Evolutionary conservation across 2,797 vertebrate genomes (phyloP).

Genomic region (Xyrichtys novacula): DNA sequence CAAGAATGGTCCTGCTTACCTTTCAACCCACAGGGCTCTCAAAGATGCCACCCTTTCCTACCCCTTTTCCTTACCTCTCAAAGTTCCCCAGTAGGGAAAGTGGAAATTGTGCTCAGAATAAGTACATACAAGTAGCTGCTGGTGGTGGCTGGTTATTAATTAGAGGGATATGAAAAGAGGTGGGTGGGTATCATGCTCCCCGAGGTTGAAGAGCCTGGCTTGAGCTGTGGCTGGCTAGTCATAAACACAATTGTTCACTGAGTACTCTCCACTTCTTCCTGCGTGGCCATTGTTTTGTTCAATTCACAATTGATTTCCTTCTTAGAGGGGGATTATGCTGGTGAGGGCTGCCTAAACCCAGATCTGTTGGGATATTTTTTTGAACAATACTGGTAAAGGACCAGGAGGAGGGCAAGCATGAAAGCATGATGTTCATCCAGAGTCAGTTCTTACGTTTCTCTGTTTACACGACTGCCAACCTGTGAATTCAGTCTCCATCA

Average conservation of each 20-base stretch:
- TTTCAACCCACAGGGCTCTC: slow-evolving; percentile 3
- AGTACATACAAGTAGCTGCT: slow-evolving; percentile 8
- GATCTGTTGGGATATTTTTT: not conserved
- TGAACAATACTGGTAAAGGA: slow-evolving; percentile 3
- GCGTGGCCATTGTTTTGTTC: slow-evolving; percentile 41
- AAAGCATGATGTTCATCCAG: slow-evolving; percentile 3
- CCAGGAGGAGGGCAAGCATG: not conserved
- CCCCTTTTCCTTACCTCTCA: not conserved
- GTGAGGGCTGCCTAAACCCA: not conserved
- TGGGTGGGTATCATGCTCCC: slow-evolving; percentile 8
- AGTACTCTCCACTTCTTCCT: slow-evolving; percentile 26
- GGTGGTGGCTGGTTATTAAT: slow-evolving; percentile 24
- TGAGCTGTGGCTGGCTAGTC: slow-evolving; percentile 26
- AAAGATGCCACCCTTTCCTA: slow-evolving; percentile 3
- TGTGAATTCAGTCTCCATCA: slow-evolving; percentile 17
- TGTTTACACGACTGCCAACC: slow-evolving; percentile 1
- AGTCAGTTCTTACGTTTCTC: slow-evolving; percentile 1
- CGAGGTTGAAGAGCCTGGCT: slow-evolving; percentile 21
- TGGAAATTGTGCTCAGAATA: slow-evolving; percentile 15
- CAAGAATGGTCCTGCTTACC: slow-evolving; percentile 10
- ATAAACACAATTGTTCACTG: slow-evolving; percentile 39
- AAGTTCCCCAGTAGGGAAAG: slow-evolving; percentile 8
- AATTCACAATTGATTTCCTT: slow-evolving; percentile 30
- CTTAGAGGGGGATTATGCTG: not conserved
- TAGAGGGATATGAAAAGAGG: slow-evolving; percentile 20